Evolutionary conservation across 2,888 invertebrate genomes (phyloP).

Genomic region (Teleogryllus oceanicus): DNA sequence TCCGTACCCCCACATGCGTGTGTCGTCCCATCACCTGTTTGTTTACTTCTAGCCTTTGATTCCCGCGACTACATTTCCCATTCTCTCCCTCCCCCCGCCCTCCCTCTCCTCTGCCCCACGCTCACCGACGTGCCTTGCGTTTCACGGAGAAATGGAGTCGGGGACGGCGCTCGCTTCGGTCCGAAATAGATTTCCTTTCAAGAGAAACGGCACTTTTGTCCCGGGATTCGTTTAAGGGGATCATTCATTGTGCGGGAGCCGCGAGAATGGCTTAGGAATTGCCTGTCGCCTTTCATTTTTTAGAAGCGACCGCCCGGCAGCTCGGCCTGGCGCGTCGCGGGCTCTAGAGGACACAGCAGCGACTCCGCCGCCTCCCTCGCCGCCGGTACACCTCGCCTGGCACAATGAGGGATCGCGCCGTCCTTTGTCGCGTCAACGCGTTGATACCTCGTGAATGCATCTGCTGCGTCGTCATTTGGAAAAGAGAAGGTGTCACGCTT

Average conservation of each 20-base stretch:
- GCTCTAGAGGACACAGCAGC: too few species aligned
- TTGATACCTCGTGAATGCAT: too few species aligned
- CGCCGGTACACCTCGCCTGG: too few species aligned
- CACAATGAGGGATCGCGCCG: too few species aligned
- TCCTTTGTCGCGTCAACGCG: too few species aligned
- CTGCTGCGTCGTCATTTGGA: too few species aligned
- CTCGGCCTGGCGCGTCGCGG: too few species aligned
- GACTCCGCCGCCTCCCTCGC: too few species aligned
- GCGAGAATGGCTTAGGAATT: constrained; percentile 18
- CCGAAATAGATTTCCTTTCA: constrained; percentile 7
- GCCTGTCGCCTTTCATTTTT: constrained; percentile 18
- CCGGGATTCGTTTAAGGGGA: constrained; percentile 18
- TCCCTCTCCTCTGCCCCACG: neutral
- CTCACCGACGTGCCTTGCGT: neutral
- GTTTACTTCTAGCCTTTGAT: neutral
- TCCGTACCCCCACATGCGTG: too few species aligned
- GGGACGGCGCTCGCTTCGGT: neutral
- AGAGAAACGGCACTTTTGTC: constrained; percentile 18
- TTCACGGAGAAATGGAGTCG: neutral
- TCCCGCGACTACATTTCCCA: neutral
- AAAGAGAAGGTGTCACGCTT: too few species aligned
- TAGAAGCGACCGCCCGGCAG: neutral
- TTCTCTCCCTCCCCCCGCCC: neutral
- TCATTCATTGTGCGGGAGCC: neutral
- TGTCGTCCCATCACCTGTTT: neutral